Evolutionary conservation across 2,888 invertebrate species (phyloP), one percentile per base, ranked within the genome.

Genomic region (Melangyna quadrimaculata): DNA sequence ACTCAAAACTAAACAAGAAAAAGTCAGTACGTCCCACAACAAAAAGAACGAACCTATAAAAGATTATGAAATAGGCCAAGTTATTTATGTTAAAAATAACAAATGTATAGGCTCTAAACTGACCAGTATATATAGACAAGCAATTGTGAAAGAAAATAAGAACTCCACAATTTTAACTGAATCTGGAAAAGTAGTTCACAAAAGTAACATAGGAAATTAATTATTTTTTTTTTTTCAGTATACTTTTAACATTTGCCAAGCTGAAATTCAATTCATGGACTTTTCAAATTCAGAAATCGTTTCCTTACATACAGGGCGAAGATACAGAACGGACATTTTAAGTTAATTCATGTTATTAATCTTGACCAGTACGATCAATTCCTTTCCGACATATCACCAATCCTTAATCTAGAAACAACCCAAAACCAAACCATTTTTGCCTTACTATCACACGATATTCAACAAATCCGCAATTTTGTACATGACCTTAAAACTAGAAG

Each of bases 141-240:
- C 77, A 63, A 53, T 65, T 37, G 75, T 75, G 1, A 73, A 70
- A 24, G 65, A 71, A 75, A 61, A 84, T 27, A 79, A 43, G 19
- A 63, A 65, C 19, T 69, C 69, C 7, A 70, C 70, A 45, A 57
- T 81, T 1, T 24, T 63, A 51, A 81, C 71, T 19, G 63, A 67
- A 57, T 57, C 70, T 19, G 79, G 73, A 5, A 45, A 79, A 77
- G 53, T 45, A 3, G 55, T 83, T 7, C 74, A 83, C 37, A 78
- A 83, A 80, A 87, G 74, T 51, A 48, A 70, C 24, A 87, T 81
- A 61, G 57, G 74, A 57, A 87, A 87, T 10, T 82, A 61, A 79
- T 35, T 40, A 57, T n/a, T n/a, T n/a, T 48, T 27, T 40, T 40
- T n/a, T 57, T 71, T 72, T 57, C 43, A 57, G 32, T 43, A 10